Evolutionary conservation across 2,888 invertebrate genomes (phyloP), one percentile per base, ranked within the genome.

Genomic region (Morpho helenor): DNA sequence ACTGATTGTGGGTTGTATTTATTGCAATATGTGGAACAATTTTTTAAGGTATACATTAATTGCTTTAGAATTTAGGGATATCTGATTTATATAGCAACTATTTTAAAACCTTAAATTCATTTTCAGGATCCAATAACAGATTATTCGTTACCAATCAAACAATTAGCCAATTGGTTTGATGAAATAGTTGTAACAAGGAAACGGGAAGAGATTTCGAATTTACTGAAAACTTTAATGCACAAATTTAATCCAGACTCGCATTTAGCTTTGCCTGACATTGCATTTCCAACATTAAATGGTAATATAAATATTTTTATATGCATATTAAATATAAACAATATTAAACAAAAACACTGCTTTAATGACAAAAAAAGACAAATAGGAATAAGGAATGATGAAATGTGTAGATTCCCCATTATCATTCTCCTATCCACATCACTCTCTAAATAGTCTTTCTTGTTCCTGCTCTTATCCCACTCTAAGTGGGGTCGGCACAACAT

Each of bases 1-100:
- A 97, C 96, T 46, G 99, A 99, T 82, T 99, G 99, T 86, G 99
- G 99, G 0, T 91, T 99, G 9, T 99, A 96, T 84, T 91, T 99
- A 60, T 89, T 99, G 56, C 98, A 99, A 80, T 99, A 98, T 91
- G 98, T 97, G 6, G 99, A 99, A 87, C 96, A 96, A 62, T 99
- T 99, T 88, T 98, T 98, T 82, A 93, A 94, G 92, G 96, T 96
- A 45, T 31, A 31, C 5, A 76, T 8, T 31, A 7, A 73, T 71
- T 57, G 49, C 5, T 5, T 2, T 31, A 31, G 2, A 31, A 31
- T 31, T 5, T 31, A 31, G 31, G 16, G 16, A 16, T 16, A 2
- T 31, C 31, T 31, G 31, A 31, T 31, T 31, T 31, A 31, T 31
- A 31, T 31, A 5, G 5, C 3, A 31, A 31, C 31, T 31, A 31